phyloP scores from a whole-genome alignment of 53 echinoderm and acorn worm genomes.

The Luidia sarsii region DNA sequence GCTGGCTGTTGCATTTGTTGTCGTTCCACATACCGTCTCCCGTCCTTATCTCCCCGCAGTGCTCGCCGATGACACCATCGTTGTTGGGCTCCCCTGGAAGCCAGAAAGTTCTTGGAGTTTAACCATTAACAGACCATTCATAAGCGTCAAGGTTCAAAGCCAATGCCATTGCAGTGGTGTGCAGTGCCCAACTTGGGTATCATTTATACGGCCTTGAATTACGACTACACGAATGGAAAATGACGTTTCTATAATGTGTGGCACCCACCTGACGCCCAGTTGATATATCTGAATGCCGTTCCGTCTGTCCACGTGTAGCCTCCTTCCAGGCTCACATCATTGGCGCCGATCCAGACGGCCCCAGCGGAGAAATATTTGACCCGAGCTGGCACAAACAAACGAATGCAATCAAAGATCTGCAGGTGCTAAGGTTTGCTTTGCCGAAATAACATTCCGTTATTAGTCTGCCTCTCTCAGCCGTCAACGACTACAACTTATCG shows the following conservation, averaged over 20 bases:
- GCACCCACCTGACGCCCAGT: conserved; percentile 79
- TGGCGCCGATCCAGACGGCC: conserved; percentile 81
- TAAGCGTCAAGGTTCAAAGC: too few relatives aligned
- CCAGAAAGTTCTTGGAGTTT: too few relatives aligned
- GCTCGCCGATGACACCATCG: conserved; percentile 56
- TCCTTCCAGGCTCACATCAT: conserved; percentile 73
- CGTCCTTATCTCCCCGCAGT: conserved; percentile 73
- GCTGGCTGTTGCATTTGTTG: conserved; percentile 42
- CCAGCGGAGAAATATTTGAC: conserved; percentile 53
- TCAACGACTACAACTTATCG: too few relatives aligned
- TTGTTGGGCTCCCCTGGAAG: conserved; percentile 83
- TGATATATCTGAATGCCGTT: conserved; percentile 79
- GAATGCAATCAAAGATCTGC: neutral
- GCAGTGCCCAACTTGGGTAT: too few relatives aligned
- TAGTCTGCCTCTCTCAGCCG: too few relatives aligned
- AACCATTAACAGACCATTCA: too few relatives aligned
- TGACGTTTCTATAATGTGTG: too few relatives aligned
- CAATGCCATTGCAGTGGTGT: too few relatives aligned
- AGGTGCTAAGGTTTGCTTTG: neutral
- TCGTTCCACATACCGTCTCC: conserved; percentile 80
- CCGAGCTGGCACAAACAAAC: conserved; percentile 51
- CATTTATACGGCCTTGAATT: too few relatives aligned
- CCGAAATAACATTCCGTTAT: too few relatives aligned
- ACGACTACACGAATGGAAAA: too few relatives aligned
- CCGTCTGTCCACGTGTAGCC: conserved; percentile 90